A percentile compares a stretch with the other conserved stretches of the same genome.
phyloP scores from a whole-genome alignment of 2,888 invertebrate genomes.

The Mayetiola destructor region DNA sequence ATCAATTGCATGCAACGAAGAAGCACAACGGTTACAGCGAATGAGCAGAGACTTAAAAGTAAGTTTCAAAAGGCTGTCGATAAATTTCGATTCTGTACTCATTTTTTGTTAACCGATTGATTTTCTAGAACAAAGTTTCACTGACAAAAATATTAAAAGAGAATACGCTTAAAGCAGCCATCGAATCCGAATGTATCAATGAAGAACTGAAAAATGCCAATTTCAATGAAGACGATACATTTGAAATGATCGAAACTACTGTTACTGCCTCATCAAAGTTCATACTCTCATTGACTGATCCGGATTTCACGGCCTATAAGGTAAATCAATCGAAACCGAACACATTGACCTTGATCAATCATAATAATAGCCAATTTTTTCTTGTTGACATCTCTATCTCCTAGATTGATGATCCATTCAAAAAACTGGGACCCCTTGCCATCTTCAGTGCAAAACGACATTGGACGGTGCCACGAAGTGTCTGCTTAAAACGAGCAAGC shows the following conservation, averaged over 20 bases:
- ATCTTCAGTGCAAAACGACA: conserved; percentile 87
- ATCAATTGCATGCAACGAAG: conserved; percentile 72
- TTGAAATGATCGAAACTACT: conserved; percentile 28
- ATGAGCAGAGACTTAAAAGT: conserved; percentile 54
- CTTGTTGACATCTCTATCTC: conserved; percentile 19
- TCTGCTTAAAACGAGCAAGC: conserved; percentile 60
- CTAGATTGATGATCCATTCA: conserved; percentile 78
- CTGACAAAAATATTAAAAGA: conserved; percentile 32
- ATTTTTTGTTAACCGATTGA: background rate
- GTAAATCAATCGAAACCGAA: conserved; percentile 18
- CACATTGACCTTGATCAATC: background rate
- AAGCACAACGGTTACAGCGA: conserved; percentile 70
- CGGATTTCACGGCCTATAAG: conserved; percentile 59
- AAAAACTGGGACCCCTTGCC: conserved; percentile 77
- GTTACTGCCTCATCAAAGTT: conserved; percentile 50
- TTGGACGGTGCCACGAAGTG: conserved; percentile 79
- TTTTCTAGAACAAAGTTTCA: conserved; percentile 30
- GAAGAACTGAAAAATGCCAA: conserved; percentile 26
- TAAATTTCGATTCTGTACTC: background rate
- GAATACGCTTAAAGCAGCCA: conserved; percentile 31
- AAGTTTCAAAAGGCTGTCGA: conserved; percentile 17
- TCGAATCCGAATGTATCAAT: conserved; percentile 30
- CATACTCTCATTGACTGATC: conserved; percentile 70
- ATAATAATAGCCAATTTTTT: background rate
- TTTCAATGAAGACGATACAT: conserved; percentile 30